Evolutionary conservation across 2,113 vertebrate genomes (phyloP).

Genomic region (Microcebus jonahi): DNA sequence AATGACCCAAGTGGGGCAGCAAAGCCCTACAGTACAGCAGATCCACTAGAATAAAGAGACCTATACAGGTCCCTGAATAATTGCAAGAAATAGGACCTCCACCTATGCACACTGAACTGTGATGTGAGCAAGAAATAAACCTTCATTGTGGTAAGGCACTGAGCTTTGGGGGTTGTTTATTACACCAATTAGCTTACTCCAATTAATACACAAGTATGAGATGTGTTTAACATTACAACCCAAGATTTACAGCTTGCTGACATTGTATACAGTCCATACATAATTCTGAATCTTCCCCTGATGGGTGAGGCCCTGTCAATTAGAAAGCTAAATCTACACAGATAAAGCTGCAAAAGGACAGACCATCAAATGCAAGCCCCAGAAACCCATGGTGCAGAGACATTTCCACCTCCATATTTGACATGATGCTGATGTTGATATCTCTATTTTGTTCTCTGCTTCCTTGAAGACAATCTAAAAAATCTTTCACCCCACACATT

Average conservation of each 20-base stretch:
- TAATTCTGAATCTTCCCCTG: background rate
- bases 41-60: background rate
- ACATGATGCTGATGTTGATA: background rate
- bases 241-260: background rate
- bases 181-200: background rate
- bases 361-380: background rate
- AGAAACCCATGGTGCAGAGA: background rate
- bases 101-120: background rate
- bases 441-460: background rate
- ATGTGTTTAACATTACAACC: conserved; percentile 69
- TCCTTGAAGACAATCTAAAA: background rate
- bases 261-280: background rate
- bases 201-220: conserved; percentile 63
- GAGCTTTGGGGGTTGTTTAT: background rate
- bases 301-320: background rate
- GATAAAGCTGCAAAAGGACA: background rate
- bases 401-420: background rate
- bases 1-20: background rate
- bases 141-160: background rate
- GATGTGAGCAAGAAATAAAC: background rate
- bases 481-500: background rate
- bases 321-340: conserved; percentile 5
- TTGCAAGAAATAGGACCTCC: background rate
- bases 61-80: background rate
- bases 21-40: background rate